Conservation (phyloP, 37 sponge, comb jelly and placozoan genomes). For the Geodia barretti region DNA sequence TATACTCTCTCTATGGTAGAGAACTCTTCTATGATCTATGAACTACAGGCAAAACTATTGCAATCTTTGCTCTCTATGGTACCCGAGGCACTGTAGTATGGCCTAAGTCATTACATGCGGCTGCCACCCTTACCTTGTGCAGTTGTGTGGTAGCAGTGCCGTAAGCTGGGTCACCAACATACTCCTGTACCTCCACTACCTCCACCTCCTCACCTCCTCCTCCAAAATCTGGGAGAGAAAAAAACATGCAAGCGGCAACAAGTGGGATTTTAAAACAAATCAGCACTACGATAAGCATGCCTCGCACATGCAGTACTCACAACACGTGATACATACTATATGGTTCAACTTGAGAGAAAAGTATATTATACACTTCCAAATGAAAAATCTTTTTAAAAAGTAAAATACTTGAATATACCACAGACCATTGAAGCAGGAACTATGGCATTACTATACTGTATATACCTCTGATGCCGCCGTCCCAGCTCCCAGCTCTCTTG, state of each 20-base stretch:
- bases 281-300: not conserved
- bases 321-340: not conserved
- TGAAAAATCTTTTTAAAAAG: too few relatives aligned
- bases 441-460: too few relatives aligned
- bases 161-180: conserved; percentile 69
- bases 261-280: not conserved
- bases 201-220: conserved; percentile 71
- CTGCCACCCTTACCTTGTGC: conserved; percentile 58
- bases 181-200: conserved; percentile 55
- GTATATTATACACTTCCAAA: too few relatives aligned
- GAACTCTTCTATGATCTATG: not conserved
- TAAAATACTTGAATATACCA: too few relatives aligned
- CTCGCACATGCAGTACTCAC: not conserved
- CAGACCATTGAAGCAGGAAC: too few relatives aligned
- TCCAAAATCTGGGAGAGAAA: conserved; percentile 56
- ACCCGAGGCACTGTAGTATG: not conserved
- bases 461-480: conserved; percentile 83
- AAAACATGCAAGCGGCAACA: not conserved
- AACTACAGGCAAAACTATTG: not conserved
- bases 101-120: too few relatives aligned
- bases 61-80: not conserved
- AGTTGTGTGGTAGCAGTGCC: conserved; percentile 79
- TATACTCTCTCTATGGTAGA: not conserved
- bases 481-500: conserved; percentile 75
- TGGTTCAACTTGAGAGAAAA: not conserved